These are phyloP conservation scores for Parotocinclus haroldoi DNA, from an alignment of 2,797 vertebrate species.

Conservation along the genomic window DNA sequence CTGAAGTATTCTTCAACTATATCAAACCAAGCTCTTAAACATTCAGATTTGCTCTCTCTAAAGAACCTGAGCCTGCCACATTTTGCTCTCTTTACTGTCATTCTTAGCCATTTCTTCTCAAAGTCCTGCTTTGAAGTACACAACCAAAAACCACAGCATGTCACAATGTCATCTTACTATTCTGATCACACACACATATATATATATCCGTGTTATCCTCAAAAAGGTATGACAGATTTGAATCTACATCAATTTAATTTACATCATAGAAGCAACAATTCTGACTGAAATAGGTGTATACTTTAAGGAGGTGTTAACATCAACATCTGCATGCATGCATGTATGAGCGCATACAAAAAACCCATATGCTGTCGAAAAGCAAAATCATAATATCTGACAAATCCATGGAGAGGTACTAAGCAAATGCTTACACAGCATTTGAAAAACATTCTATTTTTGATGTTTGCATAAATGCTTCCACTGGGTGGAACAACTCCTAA, in stretches of 20 bases:
- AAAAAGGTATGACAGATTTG: too few relatives aligned
- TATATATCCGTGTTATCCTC: too few relatives aligned
- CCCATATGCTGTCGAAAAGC: background rate
- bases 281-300: background rate
- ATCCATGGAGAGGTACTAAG: slow-evolving; percentile 3
- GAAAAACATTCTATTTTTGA: slow-evolving; percentile 15
- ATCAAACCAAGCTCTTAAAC: too few relatives aligned
- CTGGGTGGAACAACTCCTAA: slow-evolving; percentile 17
- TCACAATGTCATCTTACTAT: slow-evolving; percentile 52
- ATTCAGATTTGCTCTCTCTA: too few relatives aligned
- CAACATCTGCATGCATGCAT: background rate
- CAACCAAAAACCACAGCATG: slow-evolving; percentile 33
- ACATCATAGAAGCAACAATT: background rate
- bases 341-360: slow-evolving; percentile 5
- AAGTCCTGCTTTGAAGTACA: background rate
- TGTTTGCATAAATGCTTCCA: slow-evolving; percentile 1
- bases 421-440: slow-evolving; percentile 23
- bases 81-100: background rate
- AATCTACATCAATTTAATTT: too few relatives aligned
- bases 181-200: slow-evolving; percentile 18
- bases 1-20: too few relatives aligned
- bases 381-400: slow-evolving; percentile 22
- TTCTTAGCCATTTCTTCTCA: too few relatives aligned
- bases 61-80: slow-evolving; percentile 10
- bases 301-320: background rate